phyloP scores from a whole-genome alignment of 2,113 vertebrate genomes.

The Lepus timidus region DNA sequence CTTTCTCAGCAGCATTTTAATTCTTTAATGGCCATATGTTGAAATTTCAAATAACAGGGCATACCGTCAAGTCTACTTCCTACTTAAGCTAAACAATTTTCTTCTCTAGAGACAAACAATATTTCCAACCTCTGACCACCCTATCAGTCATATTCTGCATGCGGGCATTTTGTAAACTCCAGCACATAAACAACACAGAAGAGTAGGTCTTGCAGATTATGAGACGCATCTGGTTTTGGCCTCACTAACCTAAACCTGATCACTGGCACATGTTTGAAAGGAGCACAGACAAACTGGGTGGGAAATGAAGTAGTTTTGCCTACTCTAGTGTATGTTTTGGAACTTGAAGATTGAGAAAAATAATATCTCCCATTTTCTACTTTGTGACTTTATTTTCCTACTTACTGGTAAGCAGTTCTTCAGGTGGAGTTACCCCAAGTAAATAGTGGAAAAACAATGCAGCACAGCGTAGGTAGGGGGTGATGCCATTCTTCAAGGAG shows the following conservation, averaged over 20 bases:
- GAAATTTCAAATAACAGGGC: constrained; percentile 43
- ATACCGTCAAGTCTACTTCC: background rate
- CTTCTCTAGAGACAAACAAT: background rate
- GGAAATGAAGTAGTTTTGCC: background rate
- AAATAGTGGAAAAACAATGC: constrained; percentile 97
- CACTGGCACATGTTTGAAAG: background rate
- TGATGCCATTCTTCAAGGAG: constrained; percentile 92
- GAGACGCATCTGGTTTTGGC: background rate
- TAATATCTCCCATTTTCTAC: background rate
- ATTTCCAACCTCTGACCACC: constrained; percentile 37
- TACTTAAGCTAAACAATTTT: background rate
- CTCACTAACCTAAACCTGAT: background rate
- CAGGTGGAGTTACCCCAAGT: constrained; percentile 95
- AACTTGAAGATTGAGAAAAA: constrained; percentile 28
- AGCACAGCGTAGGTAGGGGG: constrained; percentile 95
- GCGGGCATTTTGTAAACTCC: constrained; percentile 26
- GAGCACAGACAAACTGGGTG: background rate
- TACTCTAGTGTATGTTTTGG: constrained; percentile 19
- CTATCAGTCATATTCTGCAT: background rate
- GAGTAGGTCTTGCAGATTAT: constrained; percentile 2
- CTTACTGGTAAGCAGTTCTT: constrained; percentile 91
- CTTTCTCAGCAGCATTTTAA: constrained; percentile 20
- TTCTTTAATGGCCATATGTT: constrained; percentile 8
- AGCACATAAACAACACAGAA: constrained; percentile 2
- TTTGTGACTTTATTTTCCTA: constrained; percentile 60